Evolutionary conservation across 92 coral and sea anemone genomes (phyloP).

Genomic region (Phenganax marumi): DNA sequence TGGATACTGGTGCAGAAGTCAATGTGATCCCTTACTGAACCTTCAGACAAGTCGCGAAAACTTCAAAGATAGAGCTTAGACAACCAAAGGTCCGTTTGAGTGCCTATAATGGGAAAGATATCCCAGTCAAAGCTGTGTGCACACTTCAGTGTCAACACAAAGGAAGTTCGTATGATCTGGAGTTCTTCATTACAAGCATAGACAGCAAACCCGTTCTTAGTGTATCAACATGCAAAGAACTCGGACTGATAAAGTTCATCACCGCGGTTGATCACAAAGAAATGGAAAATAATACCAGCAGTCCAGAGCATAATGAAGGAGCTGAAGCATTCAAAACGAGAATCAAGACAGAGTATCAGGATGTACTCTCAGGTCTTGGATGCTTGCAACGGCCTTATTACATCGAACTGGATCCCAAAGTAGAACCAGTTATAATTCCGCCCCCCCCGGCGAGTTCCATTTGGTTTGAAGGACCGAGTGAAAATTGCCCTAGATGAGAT

Average conservation of each 20-base stretch:
- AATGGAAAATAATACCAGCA: no score
- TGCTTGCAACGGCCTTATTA: conserved; percentile 2
- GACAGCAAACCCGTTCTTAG: conserved; percentile 33
- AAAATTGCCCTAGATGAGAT: no score
- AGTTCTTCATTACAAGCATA: conserved; percentile 5
- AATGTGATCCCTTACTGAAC: conserved; percentile 26
- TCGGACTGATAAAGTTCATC: conserved; percentile 3
- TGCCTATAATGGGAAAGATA: conserved; percentile 30
- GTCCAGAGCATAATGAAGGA: background rate
- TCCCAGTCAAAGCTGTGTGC: conserved; percentile 46
- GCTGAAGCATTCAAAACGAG: background rate
- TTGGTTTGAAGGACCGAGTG: no score
- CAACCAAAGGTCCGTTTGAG: conserved; percentile 12
- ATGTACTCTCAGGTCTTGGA: conserved; percentile 8
- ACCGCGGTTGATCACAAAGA: background rate
- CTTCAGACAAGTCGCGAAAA: conserved; percentile 33
- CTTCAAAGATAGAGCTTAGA: conserved; percentile 26
- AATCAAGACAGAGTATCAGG: conserved; percentile 22
- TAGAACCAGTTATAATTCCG: no score
- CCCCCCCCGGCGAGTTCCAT: no score
- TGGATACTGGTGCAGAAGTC: conserved; percentile 49
- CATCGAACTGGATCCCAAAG: background rate
- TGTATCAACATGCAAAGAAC: conserved; percentile 14
- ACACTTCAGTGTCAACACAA: conserved; percentile 36
- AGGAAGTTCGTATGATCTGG: background rate